Evolutionary conservation across 2,888 invertebrate genomes (phyloP).

Genomic region (Heteromyza rotundicornis): DNA sequence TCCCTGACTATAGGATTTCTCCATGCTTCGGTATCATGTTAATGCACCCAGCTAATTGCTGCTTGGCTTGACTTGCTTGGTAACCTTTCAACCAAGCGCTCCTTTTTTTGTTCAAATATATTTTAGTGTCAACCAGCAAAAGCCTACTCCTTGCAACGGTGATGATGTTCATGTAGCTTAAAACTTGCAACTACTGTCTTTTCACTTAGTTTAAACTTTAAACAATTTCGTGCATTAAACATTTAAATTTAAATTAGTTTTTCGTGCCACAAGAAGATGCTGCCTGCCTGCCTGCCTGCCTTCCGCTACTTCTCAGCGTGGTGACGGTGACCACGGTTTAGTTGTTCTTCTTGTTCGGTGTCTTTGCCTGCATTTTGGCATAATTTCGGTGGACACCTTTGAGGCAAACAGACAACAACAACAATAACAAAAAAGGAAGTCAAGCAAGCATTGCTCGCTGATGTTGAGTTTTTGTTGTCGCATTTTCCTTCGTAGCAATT

Average conservation of each 20-base stretch:
- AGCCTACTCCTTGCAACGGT: background rate
- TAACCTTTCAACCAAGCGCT: conserved; percentile 37
- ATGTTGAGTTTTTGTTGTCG: background rate
- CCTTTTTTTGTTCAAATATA: too few relatives aligned
- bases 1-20: background rate
- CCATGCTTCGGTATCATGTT: background rate
- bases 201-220: background rate
- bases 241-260: conserved; percentile 58
- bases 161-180: background rate
- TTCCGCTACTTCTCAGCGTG: too few relatives aligned
- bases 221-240: conserved; percentile 46
- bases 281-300: too few relatives aligned
- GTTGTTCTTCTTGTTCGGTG: background rate
- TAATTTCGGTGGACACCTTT: conserved; percentile 4
- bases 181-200: background rate
- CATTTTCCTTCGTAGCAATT: background rate
- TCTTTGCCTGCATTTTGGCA: background rate
- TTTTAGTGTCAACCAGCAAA: conserved; percentile 31
- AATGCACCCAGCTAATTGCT: conserved; percentile 38
- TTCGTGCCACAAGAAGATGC: conserved; percentile 45
- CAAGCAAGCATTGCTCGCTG: background rate
- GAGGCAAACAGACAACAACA: background rate
- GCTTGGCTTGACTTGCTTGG: conserved; percentile 22
- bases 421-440: background rate
- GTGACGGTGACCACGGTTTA: background rate